Base-by-base conservation (phyloP, 2,797 vertebrate genomes). In the Aeoliscus strigatus region DNA sequence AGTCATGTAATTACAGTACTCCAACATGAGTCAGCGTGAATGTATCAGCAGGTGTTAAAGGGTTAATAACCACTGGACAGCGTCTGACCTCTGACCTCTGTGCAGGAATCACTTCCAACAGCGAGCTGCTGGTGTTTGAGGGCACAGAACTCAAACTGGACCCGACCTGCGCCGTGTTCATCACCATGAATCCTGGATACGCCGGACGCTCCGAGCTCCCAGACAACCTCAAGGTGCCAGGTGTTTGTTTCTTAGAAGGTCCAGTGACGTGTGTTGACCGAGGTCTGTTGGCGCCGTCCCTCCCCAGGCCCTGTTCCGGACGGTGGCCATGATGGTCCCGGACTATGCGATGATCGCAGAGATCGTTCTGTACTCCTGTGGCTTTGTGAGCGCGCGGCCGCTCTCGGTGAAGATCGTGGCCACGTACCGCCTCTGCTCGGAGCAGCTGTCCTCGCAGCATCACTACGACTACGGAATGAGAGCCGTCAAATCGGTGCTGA, bases 401-500 rank as follows among this genome's bases (percentile, higher is more conserved):
- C 84, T 95, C 2, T 94, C 92, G 0, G 87, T 93, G 59, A 96
- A 95, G 68, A 94, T 94, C 2, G 92, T 95, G 46, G 92, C 91
- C 4, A 94, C 90, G 0, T 94, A 94, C 55, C 89, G 91, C 31
- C 67, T 94, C 15, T 94, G 91, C 53, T 94, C 93, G 0, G 93
- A 96, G 65, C 94, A 94, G 55, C 61, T 94, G 53, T 95, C 93
- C 13, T 91, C 89, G 0, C 93, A 95, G 45, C 91, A 91, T 57
- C 93, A 95, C 80, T 94, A 94, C 0, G 92, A 96, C 77, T 96
- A 96, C 0, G 92, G 92, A 8, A 96, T 94, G 93, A 88, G 93
- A 60, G 93, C 93, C 0, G 92, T 95, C 54, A 95, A 96, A 73
- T 94, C 93, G 1, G 92, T 95, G 60, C 86, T 94, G 6, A 93